These are phyloP conservation scores for Oncorhynchus kisutch DNA, from an alignment of 2,113 vertebrate genomes.

Conservation along the genomic window DNA sequence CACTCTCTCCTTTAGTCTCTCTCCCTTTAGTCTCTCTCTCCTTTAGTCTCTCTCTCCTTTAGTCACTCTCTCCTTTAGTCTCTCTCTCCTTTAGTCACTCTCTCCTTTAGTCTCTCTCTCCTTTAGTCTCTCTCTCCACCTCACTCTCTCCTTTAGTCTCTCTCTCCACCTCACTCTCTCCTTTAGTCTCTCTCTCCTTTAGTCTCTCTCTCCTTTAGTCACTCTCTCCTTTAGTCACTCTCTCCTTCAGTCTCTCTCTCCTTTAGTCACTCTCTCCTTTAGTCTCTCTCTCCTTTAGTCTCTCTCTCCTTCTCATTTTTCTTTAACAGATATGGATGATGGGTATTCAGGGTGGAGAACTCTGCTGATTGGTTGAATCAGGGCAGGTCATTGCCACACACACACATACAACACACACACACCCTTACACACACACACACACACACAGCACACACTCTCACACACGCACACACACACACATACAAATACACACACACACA, in stretches of 20 bases:
- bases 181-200: too few species aligned
- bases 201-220: neutral
- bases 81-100: too few species aligned
- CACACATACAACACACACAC: neutral
- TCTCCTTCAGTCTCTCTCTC: constrained; percentile 1
- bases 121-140: constrained; percentile 15
- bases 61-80: too few species aligned
- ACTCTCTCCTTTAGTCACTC: constrained; percentile 24
- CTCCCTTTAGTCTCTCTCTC: too few species aligned
- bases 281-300: neutral
- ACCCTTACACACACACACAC: neutral
- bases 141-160: constrained; percentile 11
- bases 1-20: too few species aligned
- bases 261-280: too few species aligned
- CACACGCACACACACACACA: constrained; percentile 28
- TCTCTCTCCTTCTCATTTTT: constrained; percentile 46
- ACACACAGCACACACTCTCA: neutral
- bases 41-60: too few species aligned
- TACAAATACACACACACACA: constrained; percentile 16
- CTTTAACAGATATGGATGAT: constrained; percentile 68
- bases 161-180: constrained; percentile 13
- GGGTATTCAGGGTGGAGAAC: constrained; percentile 56
- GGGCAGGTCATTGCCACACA: constrained; percentile 68
- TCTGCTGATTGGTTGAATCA: constrained; percentile 64
- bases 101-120: too few species aligned